Evolutionary conservation across 2,113 vertebrate species (phyloP).

Genomic region (Rattus norvegicus): GRCr8 NC_086021.1:58928501-58929000

Average conservation of each 20-base stretch:
- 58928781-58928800: background rate
- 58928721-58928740: background rate
- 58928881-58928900: background rate
- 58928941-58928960: too few relatives aligned
- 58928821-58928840: background rate
- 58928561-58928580: background rate
- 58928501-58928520: background rate
- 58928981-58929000: background rate
- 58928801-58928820: background rate
- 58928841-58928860: background rate
- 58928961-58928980: background rate
- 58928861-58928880: background rate
- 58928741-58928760: background rate
- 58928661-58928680: background rate
- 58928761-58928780: background rate
- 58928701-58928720: background rate
- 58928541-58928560: background rate
- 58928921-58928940: too few relatives aligned
- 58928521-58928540: background rate
- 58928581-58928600: background rate
- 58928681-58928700: background rate
- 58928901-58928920: too few relatives aligned
- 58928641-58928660: background rate
- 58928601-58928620: background rate
- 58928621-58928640: background rate